Conservation (phyloP, 2,113 vertebrate species). For the Xyliphius kryptos region DNA sequence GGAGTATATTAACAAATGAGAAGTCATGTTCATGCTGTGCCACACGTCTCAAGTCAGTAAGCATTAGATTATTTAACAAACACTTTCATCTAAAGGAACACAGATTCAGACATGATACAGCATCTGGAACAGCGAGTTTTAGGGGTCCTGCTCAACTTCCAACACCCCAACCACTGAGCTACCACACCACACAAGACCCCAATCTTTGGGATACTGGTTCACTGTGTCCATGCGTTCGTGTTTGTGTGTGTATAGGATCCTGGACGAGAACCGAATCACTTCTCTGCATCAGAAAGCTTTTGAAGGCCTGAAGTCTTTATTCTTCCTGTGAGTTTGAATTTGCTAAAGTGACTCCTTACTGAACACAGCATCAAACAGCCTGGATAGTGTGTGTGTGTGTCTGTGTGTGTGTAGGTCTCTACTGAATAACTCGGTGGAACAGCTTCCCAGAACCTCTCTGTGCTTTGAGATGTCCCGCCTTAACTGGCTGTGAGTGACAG, state of each 20-base stretch:
- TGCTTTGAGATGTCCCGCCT: slow-evolving; percentile 51
- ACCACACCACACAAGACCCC: background rate
- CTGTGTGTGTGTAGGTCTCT: slow-evolving; percentile 48
- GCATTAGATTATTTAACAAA: no score
- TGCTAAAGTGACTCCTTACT: background rate
- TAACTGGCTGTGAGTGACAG: slow-evolving; percentile 57
- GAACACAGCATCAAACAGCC: background rate
- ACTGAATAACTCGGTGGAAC: slow-evolving; percentile 52
- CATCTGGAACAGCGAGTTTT: no score
- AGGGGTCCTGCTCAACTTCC: no score
- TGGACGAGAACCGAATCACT: slow-evolving; percentile 55
- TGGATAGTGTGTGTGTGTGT: slow-evolving; percentile 3
- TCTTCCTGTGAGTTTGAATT: slow-evolving; percentile 57
- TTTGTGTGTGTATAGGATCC: slow-evolving; percentile 45
- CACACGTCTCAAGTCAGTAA: no score
- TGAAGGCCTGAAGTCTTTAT: slow-evolving; percentile 52
- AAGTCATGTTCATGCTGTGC: no score
- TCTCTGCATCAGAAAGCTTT: slow-evolving; percentile 43
- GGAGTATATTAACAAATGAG: no score
- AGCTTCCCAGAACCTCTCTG: slow-evolving; percentile 46
- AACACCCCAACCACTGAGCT: background rate
- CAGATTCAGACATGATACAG: no score
- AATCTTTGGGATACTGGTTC: background rate
- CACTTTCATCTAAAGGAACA: no score
- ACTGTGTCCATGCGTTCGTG: slow-evolving; percentile 11